Base-by-base conservation (phyloP, 2,888 invertebrate genomes). In the Drosophila flavopinicola region DNA sequence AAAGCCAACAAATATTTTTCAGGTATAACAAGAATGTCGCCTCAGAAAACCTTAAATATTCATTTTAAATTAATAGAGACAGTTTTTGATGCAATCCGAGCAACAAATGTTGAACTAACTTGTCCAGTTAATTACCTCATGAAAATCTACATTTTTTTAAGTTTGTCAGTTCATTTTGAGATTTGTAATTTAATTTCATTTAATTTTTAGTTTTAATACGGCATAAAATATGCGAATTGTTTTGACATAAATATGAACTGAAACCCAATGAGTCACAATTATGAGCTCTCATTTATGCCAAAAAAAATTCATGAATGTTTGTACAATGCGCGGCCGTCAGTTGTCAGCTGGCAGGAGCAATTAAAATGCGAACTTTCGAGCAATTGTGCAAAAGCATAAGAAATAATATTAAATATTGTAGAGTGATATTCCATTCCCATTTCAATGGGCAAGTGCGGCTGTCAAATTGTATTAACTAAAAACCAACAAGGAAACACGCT, bases 291-390 rank as follows among this genome's bases (percentile, higher is more conserved):
- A 57, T 27, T 74, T 49, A 13, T 52, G 61, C 35, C 47, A 48
- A 66, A 57, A 75, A 75, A 70, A 74, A 80, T 71, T 74, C 70
- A 72, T 71, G 51, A 74, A 47, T 54, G 53, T 49, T 66, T 53
- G 33, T 17, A 37, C 38, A 44, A 23, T 59, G 47, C 57, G 13
- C 11, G 25, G 35, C 63, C 60, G 63, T 61, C 75, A 63, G 53
- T 39, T 66, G 66, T 49, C 66, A 51, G 7, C 10, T 48, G 4
- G 11, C 30, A 32, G 23, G 13, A 38, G 30, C 15, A 47, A 45
- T 35, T 49, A 42, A 33, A 41, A n/a, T n/a, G n/a, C n/a, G 41
- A 61, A 45, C 56, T 59, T 57, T 38, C 63, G 39, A 53, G 45
- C 64, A 58, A 75, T 70, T 67, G 65, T 69, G 44, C 23, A 29